Percentiles rank a stretch among this genome's conserved stretches.
phyloP scores from a whole-genome alignment of 1,140 invertebrate species.

The Drosophila littoralis region DNA sequence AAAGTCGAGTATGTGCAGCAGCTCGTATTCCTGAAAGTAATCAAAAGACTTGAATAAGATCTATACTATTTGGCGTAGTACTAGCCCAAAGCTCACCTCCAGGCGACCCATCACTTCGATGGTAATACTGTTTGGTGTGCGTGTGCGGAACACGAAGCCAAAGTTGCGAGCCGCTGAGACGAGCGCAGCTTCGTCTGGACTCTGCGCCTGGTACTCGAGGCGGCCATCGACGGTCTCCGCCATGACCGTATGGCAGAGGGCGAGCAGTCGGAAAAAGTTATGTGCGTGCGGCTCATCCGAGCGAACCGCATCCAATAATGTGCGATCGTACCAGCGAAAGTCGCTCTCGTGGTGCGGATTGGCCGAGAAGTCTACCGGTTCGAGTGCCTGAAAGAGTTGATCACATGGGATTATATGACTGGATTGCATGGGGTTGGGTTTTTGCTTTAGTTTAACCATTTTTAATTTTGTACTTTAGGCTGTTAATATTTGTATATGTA shows the following conservation, averaged over 20 bases:
- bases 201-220: slow-evolving; percentile 92
- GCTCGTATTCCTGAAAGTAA: slow-evolving; percentile 89
- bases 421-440: background rate
- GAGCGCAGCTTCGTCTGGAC: slow-evolving; percentile 98
- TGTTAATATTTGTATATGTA: slow-evolving; percentile 10
- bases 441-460: background rate
- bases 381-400: slow-evolving; percentile 87
- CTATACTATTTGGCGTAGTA: background rate
- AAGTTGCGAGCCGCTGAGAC: slow-evolving; percentile 99
- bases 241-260: slow-evolving; percentile 99
- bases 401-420: background rate
- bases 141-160: slow-evolving; percentile 98
- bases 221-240: slow-evolving; percentile 93
- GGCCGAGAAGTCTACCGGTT: slow-evolving; percentile 95
- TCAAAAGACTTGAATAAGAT: slow-evolving; percentile 3
- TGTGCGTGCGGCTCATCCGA: slow-evolving; percentile 90
- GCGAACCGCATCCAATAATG: slow-evolving; percentile 93
- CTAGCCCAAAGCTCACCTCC: slow-evolving; percentile 86
- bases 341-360: slow-evolving; percentile 96
- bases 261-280: slow-evolving; percentile 94
- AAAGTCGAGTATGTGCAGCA: slow-evolving; percentile 99
- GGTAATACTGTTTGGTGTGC: slow-evolving; percentile 96
- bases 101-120: slow-evolving; percentile 94
- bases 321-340: slow-evolving; percentile 97
- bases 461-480: slow-evolving; percentile 1